These are phyloP conservation scores for Drusus annulatus DNA, from an alignment of 1,140 invertebrate genomes.

Conservation along the genomic window DNA sequence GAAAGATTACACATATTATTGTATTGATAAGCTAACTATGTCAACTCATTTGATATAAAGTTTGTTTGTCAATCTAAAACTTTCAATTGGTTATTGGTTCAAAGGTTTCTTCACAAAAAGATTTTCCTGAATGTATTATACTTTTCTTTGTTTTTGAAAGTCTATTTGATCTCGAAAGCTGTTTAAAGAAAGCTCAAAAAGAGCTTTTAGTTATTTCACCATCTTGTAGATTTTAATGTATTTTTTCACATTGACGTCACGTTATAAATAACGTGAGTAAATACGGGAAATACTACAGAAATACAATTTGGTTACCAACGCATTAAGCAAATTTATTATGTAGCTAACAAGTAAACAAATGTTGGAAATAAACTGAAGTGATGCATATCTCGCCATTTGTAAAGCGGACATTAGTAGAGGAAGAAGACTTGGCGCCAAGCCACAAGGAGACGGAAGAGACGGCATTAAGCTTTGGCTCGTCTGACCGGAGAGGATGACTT, in stretches of 20 bases:
- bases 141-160: no score
- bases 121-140: no score
- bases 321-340: constrained; percentile 32
- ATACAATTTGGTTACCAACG: constrained; percentile 32
- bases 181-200: no score
- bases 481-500: no score
- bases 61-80: no score
- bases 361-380: constrained; percentile 37
- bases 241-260: background rate
- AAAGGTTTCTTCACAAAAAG: no score
- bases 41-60: no score
- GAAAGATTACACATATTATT: no score
- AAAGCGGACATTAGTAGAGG: constrained; percentile 31
- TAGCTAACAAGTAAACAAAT: constrained; percentile 36
- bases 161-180: no score
- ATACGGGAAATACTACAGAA: constrained; percentile 17
- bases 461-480: constrained; percentile 8
- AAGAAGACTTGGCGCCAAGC: constrained; percentile 15
- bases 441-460: background rate
- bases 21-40: no score
- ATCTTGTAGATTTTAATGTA: background rate
- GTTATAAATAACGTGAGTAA: constrained; percentile 21
- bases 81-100: no score
- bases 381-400: constrained; percentile 32
- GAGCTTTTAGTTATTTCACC: background rate